These are phyloP conservation scores for Kradibia gibbosae DNA, from an alignment of 1,140 invertebrate genomes.

Conservation along the genomic window DNA sequence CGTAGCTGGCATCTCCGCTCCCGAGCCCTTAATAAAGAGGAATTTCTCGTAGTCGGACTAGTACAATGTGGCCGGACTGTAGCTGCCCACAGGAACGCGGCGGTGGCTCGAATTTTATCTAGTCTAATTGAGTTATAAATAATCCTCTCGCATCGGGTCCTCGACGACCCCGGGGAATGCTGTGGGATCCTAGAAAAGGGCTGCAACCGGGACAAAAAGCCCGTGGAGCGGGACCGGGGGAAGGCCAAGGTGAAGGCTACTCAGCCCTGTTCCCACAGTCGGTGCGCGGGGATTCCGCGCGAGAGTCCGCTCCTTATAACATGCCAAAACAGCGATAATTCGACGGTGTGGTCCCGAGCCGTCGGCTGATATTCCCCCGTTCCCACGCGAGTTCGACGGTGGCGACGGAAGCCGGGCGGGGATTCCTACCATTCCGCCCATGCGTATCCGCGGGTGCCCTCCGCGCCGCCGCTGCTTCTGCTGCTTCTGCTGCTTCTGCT, in stretches of 20 bases:
- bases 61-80: background rate
- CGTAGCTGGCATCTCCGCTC: background rate
- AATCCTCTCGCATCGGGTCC: slow-evolving; percentile 32
- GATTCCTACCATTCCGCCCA: slow-evolving; percentile 68
- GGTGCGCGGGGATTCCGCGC: slow-evolving; percentile 64
- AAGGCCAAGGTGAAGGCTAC: slow-evolving; percentile 58
- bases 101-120: slow-evolving; percentile 20
- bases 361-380: slow-evolving; percentile 46
- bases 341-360: slow-evolving; percentile 68
- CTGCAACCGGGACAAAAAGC: slow-evolving; percentile 41
- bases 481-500: slow-evolving; percentile 33
- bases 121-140: slow-evolving; percentile 53
- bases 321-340: slow-evolving; percentile 73
- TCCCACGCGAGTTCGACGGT: slow-evolving; percentile 65
- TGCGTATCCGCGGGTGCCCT: slow-evolving; percentile 33
- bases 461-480: background rate
- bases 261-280: slow-evolving; percentile 69
- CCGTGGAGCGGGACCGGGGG: slow-evolving; percentile 55
- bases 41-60: background rate
- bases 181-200: slow-evolving; percentile 43
- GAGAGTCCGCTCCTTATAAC: slow-evolving; percentile 63
- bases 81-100: background rate
- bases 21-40: background rate
- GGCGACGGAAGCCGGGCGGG: slow-evolving; percentile 58
- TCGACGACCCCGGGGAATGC: slow-evolving; percentile 12